These are phyloP conservation scores for Lineus longissimus DNA, from an alignment of 1,140 invertebrate genomes.

Conservation along the genomic window DNA sequence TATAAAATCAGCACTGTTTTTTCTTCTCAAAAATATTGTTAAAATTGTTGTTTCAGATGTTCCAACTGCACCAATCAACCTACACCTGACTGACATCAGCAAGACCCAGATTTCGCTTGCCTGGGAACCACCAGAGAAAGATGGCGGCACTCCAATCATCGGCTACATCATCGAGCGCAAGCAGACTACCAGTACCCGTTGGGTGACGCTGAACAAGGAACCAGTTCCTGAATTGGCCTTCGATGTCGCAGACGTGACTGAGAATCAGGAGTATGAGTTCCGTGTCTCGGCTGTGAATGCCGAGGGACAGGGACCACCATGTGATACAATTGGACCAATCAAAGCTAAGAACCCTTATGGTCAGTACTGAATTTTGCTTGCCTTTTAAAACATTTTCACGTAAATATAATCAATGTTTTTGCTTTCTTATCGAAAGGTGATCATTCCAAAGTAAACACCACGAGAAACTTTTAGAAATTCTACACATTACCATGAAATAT, in stretches of 20 bases:
- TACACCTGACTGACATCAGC: conserved; percentile 85
- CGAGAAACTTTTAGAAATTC: too few relatives aligned
- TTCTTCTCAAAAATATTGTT: too few relatives aligned
- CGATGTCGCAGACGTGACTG: conserved; percentile 92
- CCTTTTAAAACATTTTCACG: too few relatives aligned
- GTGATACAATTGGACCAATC: conserved; percentile 63
- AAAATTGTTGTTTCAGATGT: conserved; percentile 22
- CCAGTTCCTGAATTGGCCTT: conserved; percentile 89
- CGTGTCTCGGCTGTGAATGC: conserved; percentile 92
- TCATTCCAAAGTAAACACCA: too few relatives aligned
- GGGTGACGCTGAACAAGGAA: conserved; percentile 81
- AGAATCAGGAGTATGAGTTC: conserved; percentile 94
- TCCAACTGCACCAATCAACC: conserved; percentile 85
- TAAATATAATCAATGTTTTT: too few relatives aligned
- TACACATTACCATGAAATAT: too few relatives aligned
- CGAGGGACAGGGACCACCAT: conserved; percentile 85
- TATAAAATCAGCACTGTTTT: too few relatives aligned
- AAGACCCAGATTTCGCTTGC: conserved; percentile 88
- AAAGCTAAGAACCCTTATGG: conserved; percentile 25
- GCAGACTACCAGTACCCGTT: conserved; percentile 81
- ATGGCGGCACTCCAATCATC: conserved; percentile 88
- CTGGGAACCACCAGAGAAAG: conserved; percentile 82
- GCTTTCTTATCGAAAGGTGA: too few relatives aligned
- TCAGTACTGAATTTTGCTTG: too few relatives aligned
- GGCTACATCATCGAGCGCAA: conserved; percentile 85